Base-by-base conservation (phyloP, 2,888 invertebrate genomes). In the Priocnemis perturbator region DNA sequence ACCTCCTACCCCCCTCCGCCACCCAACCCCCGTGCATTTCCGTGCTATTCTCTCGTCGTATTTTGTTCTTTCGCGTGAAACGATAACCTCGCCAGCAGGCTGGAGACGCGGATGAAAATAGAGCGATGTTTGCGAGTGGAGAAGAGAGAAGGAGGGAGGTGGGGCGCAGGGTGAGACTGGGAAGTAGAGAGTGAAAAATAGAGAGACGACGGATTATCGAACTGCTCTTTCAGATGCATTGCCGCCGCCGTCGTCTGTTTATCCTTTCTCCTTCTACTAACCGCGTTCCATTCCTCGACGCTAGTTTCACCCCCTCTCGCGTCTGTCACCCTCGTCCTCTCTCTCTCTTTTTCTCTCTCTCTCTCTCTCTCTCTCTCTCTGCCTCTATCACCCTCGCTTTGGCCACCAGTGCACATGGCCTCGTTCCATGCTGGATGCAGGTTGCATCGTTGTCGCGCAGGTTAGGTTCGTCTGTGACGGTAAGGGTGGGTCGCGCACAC, bases 401-500 rank as follows among this genome's bases (percentile, higher is more conserved):
- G 53, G 61, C 60, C 60, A 68, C 69, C 74, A 71, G 74, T 83
- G 81, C 85, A 85, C 85, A 85, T 85, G 85, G 83, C 85, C 83
- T 77, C 77, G 80, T 79, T 85, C 81, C 78, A 79, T 76, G 80
- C 82, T 80, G 80, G 77, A 82, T 82, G 81, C 81, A 78, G 80
- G 73, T 77, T 82, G 81, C 79, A 82, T 65, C 77, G 76, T 60
- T 63, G 74, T 74, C 69, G 74, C 70, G 77, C 73, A 79, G 81
- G 77, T 78, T 82, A 76, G 81, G 76, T 73, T 60, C 60, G 45
- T 45, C 52, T 47, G 23, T 23, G 23, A 50, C 50, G 47, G 45
- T 44, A 44, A 72, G 76, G 58, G 37, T 37, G 37, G 37, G 11
- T 9, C 37, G 37, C 26, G 26, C 5, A 2, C 5, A 3, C 3